Conservation (phyloP, 2,113 vertebrate genomes). For the Callithrix jacchus region DNA sequence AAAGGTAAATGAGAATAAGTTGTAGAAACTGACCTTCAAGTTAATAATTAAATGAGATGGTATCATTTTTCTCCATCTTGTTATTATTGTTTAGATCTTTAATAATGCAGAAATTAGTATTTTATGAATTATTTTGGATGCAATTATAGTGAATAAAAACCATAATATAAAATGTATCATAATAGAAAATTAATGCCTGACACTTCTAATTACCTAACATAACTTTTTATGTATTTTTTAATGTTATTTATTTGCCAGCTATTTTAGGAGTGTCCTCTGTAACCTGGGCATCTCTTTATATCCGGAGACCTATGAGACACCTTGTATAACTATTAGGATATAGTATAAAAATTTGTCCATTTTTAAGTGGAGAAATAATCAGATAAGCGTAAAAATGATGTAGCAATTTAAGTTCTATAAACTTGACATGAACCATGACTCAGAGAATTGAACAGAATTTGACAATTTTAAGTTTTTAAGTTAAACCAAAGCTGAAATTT, state of each 20-base stretch:
- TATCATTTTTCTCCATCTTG: not conserved
- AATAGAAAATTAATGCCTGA: not conserved
- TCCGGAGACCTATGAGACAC: not conserved
- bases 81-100: not conserved
- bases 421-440: not conserved
- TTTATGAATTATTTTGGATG: conserved; percentile 1
- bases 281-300: not conserved
- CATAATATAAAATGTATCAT: not conserved
- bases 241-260: not conserved
- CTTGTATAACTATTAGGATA: no score
- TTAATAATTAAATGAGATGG: not conserved
- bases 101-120: not conserved
- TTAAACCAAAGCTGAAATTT: not conserved
- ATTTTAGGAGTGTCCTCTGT: not conserved
- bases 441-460: not conserved
- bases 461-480: not conserved
- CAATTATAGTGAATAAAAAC: not conserved
- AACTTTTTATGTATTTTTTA: not conserved
- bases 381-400: not conserved
- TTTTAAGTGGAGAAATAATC: not conserved
- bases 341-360: not conserved
- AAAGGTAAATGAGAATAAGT: not conserved
- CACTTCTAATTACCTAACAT: not conserved
- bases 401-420: not conserved
- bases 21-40: not conserved